Percentiles rank a stretch among this genome's conserved stretches.
Conservation (phyloP, 2,888 invertebrate genomes). For the Thereva unica region DNA sequence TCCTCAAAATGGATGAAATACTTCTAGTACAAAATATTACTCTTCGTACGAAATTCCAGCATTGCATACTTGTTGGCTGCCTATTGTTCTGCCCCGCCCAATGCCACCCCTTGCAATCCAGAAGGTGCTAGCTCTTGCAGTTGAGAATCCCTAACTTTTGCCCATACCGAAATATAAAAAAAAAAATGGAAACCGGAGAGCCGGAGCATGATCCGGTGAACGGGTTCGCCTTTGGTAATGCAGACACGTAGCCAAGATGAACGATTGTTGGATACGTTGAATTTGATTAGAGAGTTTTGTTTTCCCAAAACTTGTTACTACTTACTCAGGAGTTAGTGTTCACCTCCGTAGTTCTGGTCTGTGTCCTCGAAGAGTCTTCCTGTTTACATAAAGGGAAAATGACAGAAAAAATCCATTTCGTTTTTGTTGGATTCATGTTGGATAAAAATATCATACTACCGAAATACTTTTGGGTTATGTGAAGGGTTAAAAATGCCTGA, state of each 20-base stretch:
- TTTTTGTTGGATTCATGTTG: too few relatives aligned
- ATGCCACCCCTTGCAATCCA: neutral
- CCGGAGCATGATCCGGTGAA: slow-evolving; percentile 13
- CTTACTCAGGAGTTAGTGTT: slow-evolving; percentile 28
- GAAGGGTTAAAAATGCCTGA: too few relatives aligned
- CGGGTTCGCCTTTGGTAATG: slow-evolving; percentile 26
- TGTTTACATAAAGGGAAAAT: slow-evolving; percentile 14
- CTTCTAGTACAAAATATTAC: slow-evolving; percentile 22
- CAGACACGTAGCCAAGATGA: slow-evolving; percentile 36
- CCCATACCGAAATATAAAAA: too few relatives aligned
- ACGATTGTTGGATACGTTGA: slow-evolving; percentile 36
- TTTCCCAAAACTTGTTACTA: slow-evolving; percentile 36
- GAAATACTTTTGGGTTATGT: too few relatives aligned
- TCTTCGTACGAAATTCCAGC: neutral
- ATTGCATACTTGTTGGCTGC: slow-evolving; percentile 27
- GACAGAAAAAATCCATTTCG: too few relatives aligned
- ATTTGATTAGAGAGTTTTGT: slow-evolving; percentile 38
- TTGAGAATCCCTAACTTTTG: too few relatives aligned
- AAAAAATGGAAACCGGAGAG: too few relatives aligned
- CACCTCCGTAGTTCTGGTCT: slow-evolving; percentile 20
- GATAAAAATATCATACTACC: too few relatives aligned
- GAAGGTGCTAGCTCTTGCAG: neutral
- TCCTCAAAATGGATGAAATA: neutral
- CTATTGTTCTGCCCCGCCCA: slow-evolving; percentile 1
- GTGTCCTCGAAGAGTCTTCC: slow-evolving; percentile 20